Conservation (phyloP, 2,888 invertebrate species). For the Andrena fulva region DNA sequence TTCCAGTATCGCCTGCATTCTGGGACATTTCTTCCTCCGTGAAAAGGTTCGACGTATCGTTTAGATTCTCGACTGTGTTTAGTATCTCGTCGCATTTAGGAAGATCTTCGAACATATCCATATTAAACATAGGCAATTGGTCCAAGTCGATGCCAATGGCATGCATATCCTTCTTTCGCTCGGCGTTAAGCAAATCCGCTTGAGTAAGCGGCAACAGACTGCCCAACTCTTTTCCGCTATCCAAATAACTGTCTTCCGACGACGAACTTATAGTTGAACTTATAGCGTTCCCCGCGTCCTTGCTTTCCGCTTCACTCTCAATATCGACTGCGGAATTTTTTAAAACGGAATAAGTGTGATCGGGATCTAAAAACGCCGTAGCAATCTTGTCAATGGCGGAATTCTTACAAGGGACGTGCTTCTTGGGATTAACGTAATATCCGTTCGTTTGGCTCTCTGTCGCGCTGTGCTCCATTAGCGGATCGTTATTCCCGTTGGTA, state of each 20-base stretch:
- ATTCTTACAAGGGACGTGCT: conserved; percentile 25
- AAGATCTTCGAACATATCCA: conserved; percentile 72
- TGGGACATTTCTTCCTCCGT: conserved; percentile 54
- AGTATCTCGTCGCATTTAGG: conserved; percentile 67
- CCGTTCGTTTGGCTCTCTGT: conserved; percentile 3
- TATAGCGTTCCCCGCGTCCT: conserved; percentile 19
- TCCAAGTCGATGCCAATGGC: conserved; percentile 64
- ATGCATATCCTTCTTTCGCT: conserved; percentile 58
- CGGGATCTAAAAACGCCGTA: conserved; percentile 8
- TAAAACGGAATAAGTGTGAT: conserved; percentile 53
- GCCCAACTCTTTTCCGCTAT: conserved; percentile 44
- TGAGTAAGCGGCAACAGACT: conserved; percentile 55
- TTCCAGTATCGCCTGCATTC: conserved; percentile 84
- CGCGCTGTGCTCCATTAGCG: not conserved
- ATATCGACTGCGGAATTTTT: conserved; percentile 21
- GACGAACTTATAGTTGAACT: conserved; percentile 29
- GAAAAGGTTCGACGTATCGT: conserved; percentile 56
- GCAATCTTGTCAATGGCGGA: not conserved
- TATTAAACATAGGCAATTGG: conserved; percentile 70
- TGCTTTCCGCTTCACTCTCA: not conserved
- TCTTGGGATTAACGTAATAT: not conserved
- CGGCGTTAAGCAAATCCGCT: conserved; percentile 33
- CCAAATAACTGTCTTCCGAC: conserved; percentile 42
- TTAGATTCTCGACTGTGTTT: conserved; percentile 57
- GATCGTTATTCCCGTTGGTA: conserved; percentile 1